Conservation (phyloP, 2,113 vertebrate species). For the Dasyurus viverrinus region DNA sequence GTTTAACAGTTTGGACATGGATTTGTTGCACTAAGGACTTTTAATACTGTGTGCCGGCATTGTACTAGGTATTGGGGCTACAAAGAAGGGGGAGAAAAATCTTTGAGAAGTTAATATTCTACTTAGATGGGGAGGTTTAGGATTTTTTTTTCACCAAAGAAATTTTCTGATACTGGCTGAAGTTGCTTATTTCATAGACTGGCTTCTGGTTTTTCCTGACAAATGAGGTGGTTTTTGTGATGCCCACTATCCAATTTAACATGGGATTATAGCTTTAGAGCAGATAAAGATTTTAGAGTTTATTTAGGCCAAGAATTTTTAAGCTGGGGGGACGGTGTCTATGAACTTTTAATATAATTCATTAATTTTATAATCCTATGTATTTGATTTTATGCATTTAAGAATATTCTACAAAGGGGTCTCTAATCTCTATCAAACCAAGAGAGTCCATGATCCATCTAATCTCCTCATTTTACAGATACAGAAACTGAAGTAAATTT, state of each 20-base stretch:
- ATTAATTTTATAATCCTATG: background rate
- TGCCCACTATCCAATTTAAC: no score
- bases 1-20: background rate
- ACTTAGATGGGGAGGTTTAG: no score
- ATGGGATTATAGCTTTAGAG: background rate
- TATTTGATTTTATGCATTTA: background rate
- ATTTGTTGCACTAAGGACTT: background rate
- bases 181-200: background rate
- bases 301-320: background rate
- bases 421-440: background rate
- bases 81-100: background rate
- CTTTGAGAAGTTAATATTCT: background rate
- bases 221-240: background rate
- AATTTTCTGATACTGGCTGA: background rate
- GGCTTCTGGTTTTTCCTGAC: background rate
- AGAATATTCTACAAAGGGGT: background rate
- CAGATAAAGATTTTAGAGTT: background rate
- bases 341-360: background rate
- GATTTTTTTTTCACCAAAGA: background rate
- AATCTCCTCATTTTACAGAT: background rate
- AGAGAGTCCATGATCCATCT: background rate
- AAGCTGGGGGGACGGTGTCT: background rate
- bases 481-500: background rate
- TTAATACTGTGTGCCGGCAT: background rate
- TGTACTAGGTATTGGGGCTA: background rate